Conservation (phyloP, 2,113 vertebrate genomes). For the Cardinalis cardinalis region DNA sequence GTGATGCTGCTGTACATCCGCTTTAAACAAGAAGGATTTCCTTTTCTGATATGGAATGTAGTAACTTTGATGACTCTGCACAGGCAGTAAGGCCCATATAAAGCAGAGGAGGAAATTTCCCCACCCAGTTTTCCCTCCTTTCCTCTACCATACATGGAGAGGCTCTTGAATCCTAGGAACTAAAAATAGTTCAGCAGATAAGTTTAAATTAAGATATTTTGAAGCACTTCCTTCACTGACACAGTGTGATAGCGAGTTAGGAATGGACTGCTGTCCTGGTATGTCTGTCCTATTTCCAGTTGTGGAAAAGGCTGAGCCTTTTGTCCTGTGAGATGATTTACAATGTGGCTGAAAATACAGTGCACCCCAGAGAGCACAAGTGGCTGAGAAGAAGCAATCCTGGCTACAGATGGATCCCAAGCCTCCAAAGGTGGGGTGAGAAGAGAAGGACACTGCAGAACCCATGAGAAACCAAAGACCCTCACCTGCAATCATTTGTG, state of each 20-base stretch:
- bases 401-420: neutral
- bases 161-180: conserved; percentile 17
- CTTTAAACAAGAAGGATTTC: conserved; percentile 47
- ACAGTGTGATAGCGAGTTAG: conserved; percentile 14
- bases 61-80: conserved; percentile 33
- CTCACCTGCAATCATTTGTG: neutral
- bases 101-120: conserved; percentile 52
- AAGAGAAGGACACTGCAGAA: neutral
- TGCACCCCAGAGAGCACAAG: neutral
- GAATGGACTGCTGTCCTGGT: neutral
- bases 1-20: conserved; percentile 37
- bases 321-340: neutral
- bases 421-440: neutral
- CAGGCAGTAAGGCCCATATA: conserved; percentile 19
- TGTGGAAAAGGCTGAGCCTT: neutral
- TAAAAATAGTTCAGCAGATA: conserved; percentile 53
- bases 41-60: conserved; percentile 44
- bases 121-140: conserved; percentile 35
- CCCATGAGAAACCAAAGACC: neutral
- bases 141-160: conserved; percentile 27
- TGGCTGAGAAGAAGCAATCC: neutral
- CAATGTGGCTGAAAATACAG: neutral
- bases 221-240: conserved; percentile 40
- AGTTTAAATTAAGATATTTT: conserved; percentile 60
- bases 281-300: neutral